Evolutionary conservation across 2,797 vertebrate species (phyloP).

Genomic region (Sparus aurata): DNA sequence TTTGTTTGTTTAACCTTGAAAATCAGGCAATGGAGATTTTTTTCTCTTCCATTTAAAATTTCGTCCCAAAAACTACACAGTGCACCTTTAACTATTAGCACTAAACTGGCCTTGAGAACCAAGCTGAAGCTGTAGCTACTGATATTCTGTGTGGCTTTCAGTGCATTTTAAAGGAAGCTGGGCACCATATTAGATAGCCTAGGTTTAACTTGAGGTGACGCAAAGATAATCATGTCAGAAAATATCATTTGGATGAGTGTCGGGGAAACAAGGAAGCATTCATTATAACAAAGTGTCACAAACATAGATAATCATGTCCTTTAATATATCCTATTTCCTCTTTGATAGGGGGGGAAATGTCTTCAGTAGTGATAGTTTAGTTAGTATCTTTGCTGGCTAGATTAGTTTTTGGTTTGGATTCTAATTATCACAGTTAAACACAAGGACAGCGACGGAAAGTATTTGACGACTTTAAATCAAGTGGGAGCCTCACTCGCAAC

Average conservation of each 20-base stretch:
- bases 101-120: constrained; percentile 28
- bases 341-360: background rate
- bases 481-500: background rate
- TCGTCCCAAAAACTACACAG: too few species aligned
- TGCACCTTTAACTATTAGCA: constrained; percentile 1
- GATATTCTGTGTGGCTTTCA: constrained; percentile 19
- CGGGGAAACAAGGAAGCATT: constrained; percentile 51
- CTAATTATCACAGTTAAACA: constrained; percentile 64
- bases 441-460: constrained; percentile 33
- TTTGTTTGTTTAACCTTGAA: too few species aligned
- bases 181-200: background rate
- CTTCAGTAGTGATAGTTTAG: constrained; percentile 35
- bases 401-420: constrained; percentile 74
- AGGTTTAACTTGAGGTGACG: constrained; percentile 14
- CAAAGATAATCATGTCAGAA: background rate
- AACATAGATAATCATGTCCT: background rate
- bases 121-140: constrained; percentile 11
- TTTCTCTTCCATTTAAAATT: too few species aligned
- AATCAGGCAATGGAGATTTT: too few species aligned
- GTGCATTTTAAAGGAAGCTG: background rate
- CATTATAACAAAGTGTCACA: constrained; percentile 24
- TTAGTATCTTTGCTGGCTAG: constrained; percentile 63
- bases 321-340: background rate
- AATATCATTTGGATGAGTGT: constrained; percentile 6
- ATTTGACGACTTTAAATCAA: background rate